Percentiles rank a stretch among this genome's conserved stretches.
phyloP scores from a whole-genome alignment of 2,797 vertebrate genomes.

The Thamnophis elegans region DNA sequence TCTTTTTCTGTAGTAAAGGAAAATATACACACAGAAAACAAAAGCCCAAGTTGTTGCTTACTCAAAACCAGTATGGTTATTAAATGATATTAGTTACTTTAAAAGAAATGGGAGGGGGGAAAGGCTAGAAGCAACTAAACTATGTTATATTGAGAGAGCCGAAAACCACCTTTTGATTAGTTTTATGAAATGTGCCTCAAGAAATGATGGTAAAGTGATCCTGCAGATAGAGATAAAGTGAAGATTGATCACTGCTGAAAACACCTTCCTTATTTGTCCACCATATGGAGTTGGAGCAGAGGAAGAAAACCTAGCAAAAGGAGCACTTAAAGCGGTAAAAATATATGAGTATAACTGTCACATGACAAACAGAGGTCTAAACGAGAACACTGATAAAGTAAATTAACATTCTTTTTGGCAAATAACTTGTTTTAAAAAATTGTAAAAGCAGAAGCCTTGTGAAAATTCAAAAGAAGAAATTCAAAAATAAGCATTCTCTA shows the following conservation, averaged over 20 bases:
- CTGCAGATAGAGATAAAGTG: slow-evolving; percentile 16
- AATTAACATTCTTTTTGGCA: slow-evolving; percentile 1
- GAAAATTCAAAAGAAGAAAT: background rate
- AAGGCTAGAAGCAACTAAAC: slow-evolving; percentile 35
- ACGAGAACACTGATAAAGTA: slow-evolving; percentile 17
- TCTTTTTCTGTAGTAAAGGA: background rate
- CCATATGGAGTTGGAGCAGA: slow-evolving; percentile 17
- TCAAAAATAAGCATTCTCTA: background rate
- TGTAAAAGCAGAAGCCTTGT: background rate
- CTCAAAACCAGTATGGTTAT: background rate
- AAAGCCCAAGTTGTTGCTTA: slow-evolving; percentile 29
- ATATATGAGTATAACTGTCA: slow-evolving; percentile 16
- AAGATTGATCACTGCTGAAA: slow-evolving; percentile 36
- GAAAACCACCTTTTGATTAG: slow-evolving; percentile 30
- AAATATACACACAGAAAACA: background rate
- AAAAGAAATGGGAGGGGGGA: slow-evolving; percentile 10
- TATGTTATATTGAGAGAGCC: slow-evolving; percentile 29
- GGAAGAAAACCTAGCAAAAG: background rate
- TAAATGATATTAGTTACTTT: slow-evolving; percentile 21
- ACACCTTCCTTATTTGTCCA: slow-evolving; percentile 30
- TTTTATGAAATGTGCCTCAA: slow-evolving; percentile 31
- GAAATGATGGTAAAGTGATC: slow-evolving; percentile 29
- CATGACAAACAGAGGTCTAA: background rate
- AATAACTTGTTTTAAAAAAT: background rate
- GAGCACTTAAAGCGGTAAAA: slow-evolving; percentile 17